These are phyloP conservation scores for Salvelinus fontinalis DNA, from an alignment of 2,113 vertebrate species.

Conservation along the genomic window DNA sequence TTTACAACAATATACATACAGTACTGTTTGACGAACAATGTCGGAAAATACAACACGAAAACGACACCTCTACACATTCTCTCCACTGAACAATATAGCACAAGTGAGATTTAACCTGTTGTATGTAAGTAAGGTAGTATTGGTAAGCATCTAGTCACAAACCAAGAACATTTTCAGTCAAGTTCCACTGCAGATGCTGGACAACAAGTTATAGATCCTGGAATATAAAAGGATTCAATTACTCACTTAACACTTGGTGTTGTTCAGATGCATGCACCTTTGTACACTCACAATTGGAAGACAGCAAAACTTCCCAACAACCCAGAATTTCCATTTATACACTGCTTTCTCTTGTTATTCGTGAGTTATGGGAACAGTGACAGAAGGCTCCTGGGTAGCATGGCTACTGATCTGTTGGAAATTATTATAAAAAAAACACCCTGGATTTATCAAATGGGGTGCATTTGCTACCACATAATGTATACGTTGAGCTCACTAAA, in stretches of 20 bases:
- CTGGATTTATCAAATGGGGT: not conserved
- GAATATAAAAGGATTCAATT: constrained; percentile 47
- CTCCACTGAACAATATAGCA: constrained; percentile 55
- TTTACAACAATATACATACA: constrained; percentile 78
- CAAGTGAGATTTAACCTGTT: constrained; percentile 38
- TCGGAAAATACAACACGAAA: constrained; percentile 59
- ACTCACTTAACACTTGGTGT: constrained; percentile 56
- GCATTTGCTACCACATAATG: not conserved
- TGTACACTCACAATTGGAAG: constrained; percentile 66
- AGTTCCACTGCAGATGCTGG: constrained; percentile 48
- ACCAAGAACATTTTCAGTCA: constrained; percentile 41
- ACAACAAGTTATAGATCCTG: constrained; percentile 53
- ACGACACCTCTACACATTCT: constrained; percentile 63
- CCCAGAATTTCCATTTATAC: not conserved
- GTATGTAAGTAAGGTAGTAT: constrained; percentile 46
- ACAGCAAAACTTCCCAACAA: constrained; percentile 29
- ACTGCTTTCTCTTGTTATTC: not conserved
- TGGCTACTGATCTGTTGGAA: too few species aligned
- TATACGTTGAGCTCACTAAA: not conserved
- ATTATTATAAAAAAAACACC: not conserved
- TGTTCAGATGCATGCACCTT: constrained; percentile 65
- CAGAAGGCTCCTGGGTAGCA: too few species aligned
- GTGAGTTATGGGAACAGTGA: too few species aligned
- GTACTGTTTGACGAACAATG: constrained; percentile 69
- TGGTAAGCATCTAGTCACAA: constrained; percentile 52